Conservation (phyloP, 2,113 vertebrate species). For the Centrocercus urophasianus region DNA sequence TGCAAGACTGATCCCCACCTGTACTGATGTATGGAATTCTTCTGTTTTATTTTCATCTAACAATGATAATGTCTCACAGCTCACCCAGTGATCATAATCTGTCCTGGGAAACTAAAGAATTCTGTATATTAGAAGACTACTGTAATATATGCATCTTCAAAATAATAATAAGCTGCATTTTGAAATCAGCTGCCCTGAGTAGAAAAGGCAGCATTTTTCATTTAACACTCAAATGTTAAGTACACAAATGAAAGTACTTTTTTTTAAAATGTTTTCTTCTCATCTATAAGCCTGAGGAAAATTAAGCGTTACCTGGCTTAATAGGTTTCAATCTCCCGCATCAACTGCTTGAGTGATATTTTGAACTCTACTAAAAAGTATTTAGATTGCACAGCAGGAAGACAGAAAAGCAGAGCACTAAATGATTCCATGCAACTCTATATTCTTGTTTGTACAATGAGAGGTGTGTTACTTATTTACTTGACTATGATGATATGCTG, state of each 20-base stretch:
- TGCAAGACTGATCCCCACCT: background rate
- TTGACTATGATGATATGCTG: background rate
- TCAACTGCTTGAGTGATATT: background rate
- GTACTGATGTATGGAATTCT: rapidly evolving
- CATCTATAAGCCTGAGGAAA: constrained; percentile 38
- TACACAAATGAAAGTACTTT: background rate
- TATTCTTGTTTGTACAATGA: constrained; percentile 27
- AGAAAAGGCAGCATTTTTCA: background rate
- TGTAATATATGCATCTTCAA: background rate
- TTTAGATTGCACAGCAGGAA: constrained; percentile 38
- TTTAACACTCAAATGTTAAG: constrained; percentile 36
- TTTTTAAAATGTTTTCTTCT: background rate
- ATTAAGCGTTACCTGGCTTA: constrained; percentile 33
- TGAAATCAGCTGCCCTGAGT: background rate
- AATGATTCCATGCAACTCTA: background rate
- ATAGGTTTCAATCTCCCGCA: constrained; percentile 47
- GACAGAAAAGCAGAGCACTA: background rate
- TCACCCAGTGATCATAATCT: background rate
- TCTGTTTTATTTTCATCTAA: background rate
- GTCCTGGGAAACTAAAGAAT: background rate
- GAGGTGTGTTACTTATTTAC: background rate
- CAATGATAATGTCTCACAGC: background rate
- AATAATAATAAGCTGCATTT: background rate
- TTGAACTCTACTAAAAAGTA: constrained; percentile 33
- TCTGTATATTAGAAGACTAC: background rate